A percentile compares a stretch with the other conserved stretches of the same genome.
Evolutionary conservation across 2,113 vertebrate genomes (phyloP).

Genomic region (Nothoprocta perdicaria): DNA sequence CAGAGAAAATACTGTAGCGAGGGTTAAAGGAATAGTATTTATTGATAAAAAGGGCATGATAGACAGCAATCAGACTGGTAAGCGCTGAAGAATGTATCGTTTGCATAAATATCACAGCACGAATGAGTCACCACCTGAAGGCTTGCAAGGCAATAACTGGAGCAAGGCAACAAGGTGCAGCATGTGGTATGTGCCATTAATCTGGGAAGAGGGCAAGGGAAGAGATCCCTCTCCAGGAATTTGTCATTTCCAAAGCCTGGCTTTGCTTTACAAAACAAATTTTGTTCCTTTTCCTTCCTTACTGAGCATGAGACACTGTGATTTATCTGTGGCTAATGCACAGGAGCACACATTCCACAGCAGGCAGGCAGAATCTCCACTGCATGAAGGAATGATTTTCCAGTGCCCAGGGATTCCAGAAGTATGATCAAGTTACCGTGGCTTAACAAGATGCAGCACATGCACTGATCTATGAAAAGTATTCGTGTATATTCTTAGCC

Average conservation of each 20-base stretch:
- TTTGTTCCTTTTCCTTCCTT: not conserved
- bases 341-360: not conserved
- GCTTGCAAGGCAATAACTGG: not conserved
- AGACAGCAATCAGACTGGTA: not conserved
- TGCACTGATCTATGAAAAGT: not conserved
- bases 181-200: fast-evolving
- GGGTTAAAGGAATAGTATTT: not conserved
- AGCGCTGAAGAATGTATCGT: constrained; percentile 19
- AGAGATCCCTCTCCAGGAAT: not conserved
- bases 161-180: not conserved
- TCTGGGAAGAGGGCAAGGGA: not conserved
- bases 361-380: not conserved
- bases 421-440: not conserved
- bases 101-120: not conserved
- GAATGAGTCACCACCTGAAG: constrained; percentile 8
- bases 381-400: not conserved
- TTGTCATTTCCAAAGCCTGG: not conserved
- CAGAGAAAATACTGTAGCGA: not conserved
- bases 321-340: not conserved
- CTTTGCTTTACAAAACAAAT: not conserved
- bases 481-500: not conserved
- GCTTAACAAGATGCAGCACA: not conserved
- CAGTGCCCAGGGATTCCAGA: not conserved
- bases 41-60: not conserved
- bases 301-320: not conserved